phyloP scores from a whole-genome alignment of 2,888 invertebrate genomes.

The Aethes cnicana region DNA sequence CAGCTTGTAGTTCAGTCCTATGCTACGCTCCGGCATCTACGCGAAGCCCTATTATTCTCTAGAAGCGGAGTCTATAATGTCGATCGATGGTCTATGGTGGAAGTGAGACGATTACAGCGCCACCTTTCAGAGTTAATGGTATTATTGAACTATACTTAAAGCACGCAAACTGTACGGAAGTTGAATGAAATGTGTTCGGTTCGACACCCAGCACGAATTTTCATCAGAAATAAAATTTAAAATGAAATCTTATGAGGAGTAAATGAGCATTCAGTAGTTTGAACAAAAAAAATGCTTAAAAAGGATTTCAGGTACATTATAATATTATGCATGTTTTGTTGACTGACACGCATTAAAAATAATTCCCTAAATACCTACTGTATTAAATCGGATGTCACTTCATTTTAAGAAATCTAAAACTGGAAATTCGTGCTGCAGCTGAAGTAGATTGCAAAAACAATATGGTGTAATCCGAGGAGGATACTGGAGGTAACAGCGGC shows the following conservation, averaged over 20 bases:
- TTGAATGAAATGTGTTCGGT: too few species aligned
- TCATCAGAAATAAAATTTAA: too few species aligned
- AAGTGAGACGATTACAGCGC: constrained; percentile 24
- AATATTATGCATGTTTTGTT: too few species aligned
- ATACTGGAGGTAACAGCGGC: not conserved
- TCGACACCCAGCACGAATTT: too few species aligned
- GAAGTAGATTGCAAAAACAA: constrained; percentile 5
- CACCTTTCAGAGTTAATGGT: constrained; percentile 22
- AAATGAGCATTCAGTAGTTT: too few species aligned
- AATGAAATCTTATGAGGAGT: not conserved
- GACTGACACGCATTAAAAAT: too few species aligned
- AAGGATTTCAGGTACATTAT: too few species aligned
- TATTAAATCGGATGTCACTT: too few species aligned
- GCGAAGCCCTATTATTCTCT: constrained; percentile 40
- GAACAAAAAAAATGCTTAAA: too few species aligned
- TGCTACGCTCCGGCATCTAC: constrained; percentile 52
- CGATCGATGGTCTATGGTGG: constrained; percentile 31
- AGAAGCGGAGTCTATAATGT: constrained; percentile 66
- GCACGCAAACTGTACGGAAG: constrained; percentile 9
- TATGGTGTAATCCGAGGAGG: not conserved
- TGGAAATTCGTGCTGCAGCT: too few species aligned
- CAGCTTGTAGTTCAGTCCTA: constrained; percentile 67
- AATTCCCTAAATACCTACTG: too few species aligned
- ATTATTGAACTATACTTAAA: constrained; percentile 16
- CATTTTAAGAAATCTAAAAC: too few species aligned